Conservation (phyloP, 2,113 vertebrate species). For the Micromys minutus region DNA sequence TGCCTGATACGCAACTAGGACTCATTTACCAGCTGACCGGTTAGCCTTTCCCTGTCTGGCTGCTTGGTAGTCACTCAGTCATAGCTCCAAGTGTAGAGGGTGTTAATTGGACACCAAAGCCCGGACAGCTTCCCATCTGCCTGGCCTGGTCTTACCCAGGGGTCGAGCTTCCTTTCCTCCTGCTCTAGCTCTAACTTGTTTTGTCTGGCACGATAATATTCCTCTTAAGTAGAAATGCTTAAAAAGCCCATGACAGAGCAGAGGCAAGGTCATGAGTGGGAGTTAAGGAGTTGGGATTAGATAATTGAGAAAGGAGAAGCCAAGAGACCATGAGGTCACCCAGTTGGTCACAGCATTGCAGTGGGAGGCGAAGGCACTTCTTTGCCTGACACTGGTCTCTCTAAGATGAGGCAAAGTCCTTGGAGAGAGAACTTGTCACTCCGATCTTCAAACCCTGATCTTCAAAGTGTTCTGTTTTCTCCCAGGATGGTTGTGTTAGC, state of each 20-base stretch:
- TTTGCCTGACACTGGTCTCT: background rate
- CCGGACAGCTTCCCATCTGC: background rate
- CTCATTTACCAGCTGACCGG: constrained; percentile 63
- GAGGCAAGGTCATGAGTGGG: background rate
- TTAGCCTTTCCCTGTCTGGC: constrained; percentile 47
- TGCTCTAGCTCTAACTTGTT: background rate
- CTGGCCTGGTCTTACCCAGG: background rate
- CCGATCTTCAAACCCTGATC: background rate
- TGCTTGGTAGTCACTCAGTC: background rate
- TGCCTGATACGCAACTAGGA: constrained; percentile 73
- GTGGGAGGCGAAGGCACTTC: background rate
- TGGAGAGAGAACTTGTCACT: background rate
- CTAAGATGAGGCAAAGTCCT: background rate
- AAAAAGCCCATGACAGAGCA: background rate
- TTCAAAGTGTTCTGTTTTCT: background rate
- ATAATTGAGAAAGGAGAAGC: background rate
- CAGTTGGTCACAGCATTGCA: background rate
- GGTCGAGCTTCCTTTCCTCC: background rate
- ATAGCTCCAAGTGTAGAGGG: background rate
- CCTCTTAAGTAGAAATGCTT: constrained; percentile 12
- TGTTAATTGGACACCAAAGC: constrained; percentile 57
- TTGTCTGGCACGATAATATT: background rate
- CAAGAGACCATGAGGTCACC: too few relatives aligned
- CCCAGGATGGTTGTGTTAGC: background rate
- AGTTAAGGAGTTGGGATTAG: background rate